Evolutionary conservation across 2,113 vertebrate species (phyloP), one percentile per base, ranked within the genome.

Genomic region (Cynopterus brachyotis): DNA sequence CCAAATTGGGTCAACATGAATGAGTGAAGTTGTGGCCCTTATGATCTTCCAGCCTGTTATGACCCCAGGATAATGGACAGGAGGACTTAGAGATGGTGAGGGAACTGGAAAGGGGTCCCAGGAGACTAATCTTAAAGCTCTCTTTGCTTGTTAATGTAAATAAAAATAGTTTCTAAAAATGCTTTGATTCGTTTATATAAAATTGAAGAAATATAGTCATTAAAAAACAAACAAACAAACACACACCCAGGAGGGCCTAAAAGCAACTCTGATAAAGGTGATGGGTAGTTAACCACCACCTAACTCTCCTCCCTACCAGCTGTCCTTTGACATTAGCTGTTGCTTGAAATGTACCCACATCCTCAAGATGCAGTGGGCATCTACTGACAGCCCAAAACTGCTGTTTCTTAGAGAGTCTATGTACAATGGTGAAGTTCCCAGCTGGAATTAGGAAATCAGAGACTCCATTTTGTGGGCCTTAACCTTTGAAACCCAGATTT

Each of bases 151-250:
- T 57, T 19, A 42, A 19, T 22, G 26, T 37, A 57, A 79, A 80
- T 76, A 93, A 94, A 96, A 86, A 75, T 2, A 81, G 78, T 85
- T 92, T 73, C 9, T 64, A 86, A 78, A 96, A 37, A 37, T 32
- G 6, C 12, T 88, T 97, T 89, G 72, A 53, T 95, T 73, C 6
- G 19, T 76, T 64, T 26, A 45, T 28, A 70, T 76, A 69, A 82
- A 76, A 88, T 88, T 62, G 59, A 75, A 76, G 24, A 28, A 35
- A 30, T 45, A 64, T 28, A 42, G 66, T 50, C 12, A 35, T 20
- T 35, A 83, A 78, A 67, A 35, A 76, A 55, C 35, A 87, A 91
- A 5, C n/a, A n/a, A n/a, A n/a, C n/a, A n/a, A n/a, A n/a, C n/a
- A n/a, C n/a, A n/a, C 22, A 45, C 15, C 13, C 32, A 62, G 47